phyloP scores from a whole-genome alignment of 2,888 invertebrate species.

The Drosophila melanosoma region DNA sequence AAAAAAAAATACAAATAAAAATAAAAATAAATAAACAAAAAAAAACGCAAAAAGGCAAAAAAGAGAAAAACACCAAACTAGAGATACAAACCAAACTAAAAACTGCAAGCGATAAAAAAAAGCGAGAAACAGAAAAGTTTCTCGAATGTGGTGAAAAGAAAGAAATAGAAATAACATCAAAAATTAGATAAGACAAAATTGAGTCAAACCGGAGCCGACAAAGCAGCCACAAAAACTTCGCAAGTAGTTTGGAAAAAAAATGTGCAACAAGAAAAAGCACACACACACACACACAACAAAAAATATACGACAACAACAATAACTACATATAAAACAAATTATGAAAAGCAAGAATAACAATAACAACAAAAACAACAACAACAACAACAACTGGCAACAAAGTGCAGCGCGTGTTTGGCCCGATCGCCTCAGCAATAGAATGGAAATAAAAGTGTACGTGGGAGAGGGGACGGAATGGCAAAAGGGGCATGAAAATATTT shows the following conservation, averaged over 20 bases:
- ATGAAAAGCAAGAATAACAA: conserved; percentile 45
- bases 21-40: conserved; percentile 70
- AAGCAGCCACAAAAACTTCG: conserved; percentile 67
- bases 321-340: conserved; percentile 42
- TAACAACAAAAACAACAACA: conserved; percentile 25
- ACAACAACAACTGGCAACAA: conserved; percentile 40
- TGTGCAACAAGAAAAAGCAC: conserved; percentile 36
- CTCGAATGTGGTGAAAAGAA: conserved; percentile 39
- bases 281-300: conserved; percentile 13
- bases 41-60: conserved; percentile 52
- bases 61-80: conserved; percentile 15
- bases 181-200: conserved; percentile 80
- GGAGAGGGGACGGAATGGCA: not conserved
- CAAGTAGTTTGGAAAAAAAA: conserved; percentile 54
- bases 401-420: conserved; percentile 77
- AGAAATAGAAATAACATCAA: conserved; percentile 43
- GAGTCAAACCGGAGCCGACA: conserved; percentile 71
- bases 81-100: conserved; percentile 39
- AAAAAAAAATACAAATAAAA: conserved; percentile 43
- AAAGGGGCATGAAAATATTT: conserved; percentile 63
- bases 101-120: conserved; percentile 19
- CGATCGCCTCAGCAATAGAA: conserved; percentile 43
- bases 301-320: conserved; percentile 23
- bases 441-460: conserved; percentile 1
- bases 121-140: conserved; percentile 29